Evolutionary conservation across 1,140 invertebrate species (phyloP), one percentile per base, ranked within the genome.

Genomic region (Drosophila athabasca): DNA sequence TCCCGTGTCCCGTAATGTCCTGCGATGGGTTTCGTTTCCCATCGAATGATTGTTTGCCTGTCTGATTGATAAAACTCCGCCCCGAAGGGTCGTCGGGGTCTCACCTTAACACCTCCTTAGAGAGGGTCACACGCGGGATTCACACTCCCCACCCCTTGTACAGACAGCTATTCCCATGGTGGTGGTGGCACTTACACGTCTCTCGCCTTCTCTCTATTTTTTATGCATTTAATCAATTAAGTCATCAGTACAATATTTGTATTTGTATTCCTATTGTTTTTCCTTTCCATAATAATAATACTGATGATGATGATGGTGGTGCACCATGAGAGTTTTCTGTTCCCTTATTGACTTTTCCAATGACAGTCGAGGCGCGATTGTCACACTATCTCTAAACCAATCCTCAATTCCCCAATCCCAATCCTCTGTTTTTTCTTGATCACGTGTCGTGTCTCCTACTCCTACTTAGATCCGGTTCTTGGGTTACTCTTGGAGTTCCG

Each of bases 221-320:
- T 76, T 76, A 76, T 76, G 59, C 72, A 76, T 76, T 76, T 69
- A 76, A 76, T 76, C 74, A 76, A 76, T 76, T 76, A 76, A 76
- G 74, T 76, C 73, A 70, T 76, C 73, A 76, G 62, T 17, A 24
- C 62, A 67, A 75, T 76, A 68, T 46, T 76, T 76, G 55, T 74
- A 44, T 76, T 74, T 72, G 71, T 68, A 45, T 57, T 76, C 11
- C 45, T 43, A 66, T 74, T 74, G 71, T 76, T 68, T 61, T 52
- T 61, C 53, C 53, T 13, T 39, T 5, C 35, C 35, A 39, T 9
- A 35, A 35, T 35, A 35, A 44, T 43, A 15, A 41, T 17, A 31
- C 22, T 62, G 58, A 41, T 57, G 35, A 41, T 31, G 11, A 13
- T 44, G n/a, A 31, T 35, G 50, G 39, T 51, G 31, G 24, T 44